phyloP scores from a whole-genome alignment of 1,140 invertebrate genomes.

The Acromyrmex echinatior region DNA sequence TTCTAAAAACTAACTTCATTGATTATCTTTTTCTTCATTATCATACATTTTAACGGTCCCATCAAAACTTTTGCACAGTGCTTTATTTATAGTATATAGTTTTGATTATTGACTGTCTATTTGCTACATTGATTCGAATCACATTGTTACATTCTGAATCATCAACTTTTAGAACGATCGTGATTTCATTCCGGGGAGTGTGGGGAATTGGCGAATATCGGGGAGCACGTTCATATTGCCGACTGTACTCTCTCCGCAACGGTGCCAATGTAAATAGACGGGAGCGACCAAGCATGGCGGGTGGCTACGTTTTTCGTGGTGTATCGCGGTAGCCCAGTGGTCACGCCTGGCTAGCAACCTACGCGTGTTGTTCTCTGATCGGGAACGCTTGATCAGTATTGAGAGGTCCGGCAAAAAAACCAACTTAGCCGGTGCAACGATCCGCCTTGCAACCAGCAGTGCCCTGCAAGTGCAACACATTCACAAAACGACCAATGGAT shows the following conservation, averaged over 20 bases:
- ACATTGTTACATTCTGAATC: neutral
- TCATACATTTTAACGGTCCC: neutral
- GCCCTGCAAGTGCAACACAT: slow-evolving; percentile 14
- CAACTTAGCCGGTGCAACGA: slow-evolving; percentile 73
- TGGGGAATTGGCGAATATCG: slow-evolving; percentile 5
- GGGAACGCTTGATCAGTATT: slow-evolving; percentile 77
- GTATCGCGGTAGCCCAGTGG: slow-evolving; percentile 80
- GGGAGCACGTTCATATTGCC: slow-evolving; percentile 33
- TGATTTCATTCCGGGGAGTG: slow-evolving; percentile 1
- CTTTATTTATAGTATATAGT: neutral
- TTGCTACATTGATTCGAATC: neutral
- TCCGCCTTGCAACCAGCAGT: slow-evolving; percentile 66
- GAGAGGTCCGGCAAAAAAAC: slow-evolving; percentile 77
- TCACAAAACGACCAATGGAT: slow-evolving; percentile 20
- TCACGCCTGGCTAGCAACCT: slow-evolving; percentile 78
- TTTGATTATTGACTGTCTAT: neutral
- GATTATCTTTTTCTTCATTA: slow-evolving; percentile 1
- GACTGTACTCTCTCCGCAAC: slow-evolving; percentile 56
- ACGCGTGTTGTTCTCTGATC: slow-evolving; percentile 77
- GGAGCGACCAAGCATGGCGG: slow-evolving; percentile 77
- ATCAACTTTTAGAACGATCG: slow-evolving; percentile 21
- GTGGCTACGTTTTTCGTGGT: slow-evolving; percentile 78
- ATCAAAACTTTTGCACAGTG: neutral
- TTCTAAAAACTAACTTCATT: neutral
- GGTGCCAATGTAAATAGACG: slow-evolving; percentile 80